Evolutionary conservation across 2,888 invertebrate species (phyloP), one percentile per base, ranked within the genome.

Genomic region (Drosophila silvestris): DNA sequence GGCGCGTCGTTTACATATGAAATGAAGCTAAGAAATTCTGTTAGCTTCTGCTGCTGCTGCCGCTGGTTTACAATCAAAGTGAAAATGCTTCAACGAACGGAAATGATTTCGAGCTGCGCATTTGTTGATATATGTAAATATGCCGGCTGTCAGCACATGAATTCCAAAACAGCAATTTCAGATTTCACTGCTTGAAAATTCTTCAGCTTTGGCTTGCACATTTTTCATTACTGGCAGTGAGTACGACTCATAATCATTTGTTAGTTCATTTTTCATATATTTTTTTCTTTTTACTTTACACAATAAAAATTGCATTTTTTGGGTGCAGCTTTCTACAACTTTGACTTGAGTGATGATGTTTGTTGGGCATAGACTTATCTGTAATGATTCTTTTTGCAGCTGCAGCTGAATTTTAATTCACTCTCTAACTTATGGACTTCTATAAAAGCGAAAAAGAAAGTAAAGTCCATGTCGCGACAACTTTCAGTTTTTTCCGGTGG

Each of bases 391-490:
- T 81, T 75, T 75, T 82, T 63, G 79, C 79, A 74, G 74, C 79
- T 74, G 74, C 44, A 61, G 37, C 19, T 44, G 30, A 41, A 33
- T 67, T 57, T 50, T 57, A 68, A 59, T 70, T 39, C 28, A 28
- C 10, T 30, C 50, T 16, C 59, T n/a, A 47, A 26, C 26, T 57
- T 28, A 67, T 54, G 67, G 58, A 65, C 76, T 79, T 75, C 75
- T 75, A 62, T 77, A 59, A 70, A 63, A 73, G 70, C 54, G 52
- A 79, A 84, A 47, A 82, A 82, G 82, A 82, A 82, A 82, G 82
- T 79, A 64, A 60, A 60, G 41, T 53, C 59, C 47, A 57, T 59
- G 66, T 57, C 53, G 62, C 58, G 69, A 61, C 56, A 73, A 76
- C 79, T 82, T 84, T 82, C 73, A 53, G 70, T 66, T 71, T 70